phyloP scores from a whole-genome alignment of 2,888 invertebrate species.

The Gymnosoma rotundatum region DNA sequence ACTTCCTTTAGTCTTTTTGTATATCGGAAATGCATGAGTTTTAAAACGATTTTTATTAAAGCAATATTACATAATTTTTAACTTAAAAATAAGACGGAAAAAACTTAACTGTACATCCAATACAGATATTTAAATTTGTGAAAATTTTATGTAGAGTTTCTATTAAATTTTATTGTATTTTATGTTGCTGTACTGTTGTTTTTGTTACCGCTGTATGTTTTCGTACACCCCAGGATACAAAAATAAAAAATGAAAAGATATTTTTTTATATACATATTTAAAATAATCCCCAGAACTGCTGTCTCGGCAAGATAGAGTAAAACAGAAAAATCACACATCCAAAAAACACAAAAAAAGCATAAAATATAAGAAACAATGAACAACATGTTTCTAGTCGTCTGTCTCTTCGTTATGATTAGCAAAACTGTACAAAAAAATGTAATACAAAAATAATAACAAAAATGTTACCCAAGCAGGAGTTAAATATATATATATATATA shows the following conservation, averaged over 20 bases:
- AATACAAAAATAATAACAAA: slow-evolving; percentile 14
- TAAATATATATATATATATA: too few species aligned
- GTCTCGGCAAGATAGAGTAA: slow-evolving; percentile 13
- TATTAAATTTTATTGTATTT: slow-evolving; percentile 1
- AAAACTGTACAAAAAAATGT: slow-evolving; percentile 4
- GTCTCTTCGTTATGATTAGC: slow-evolving; percentile 60
- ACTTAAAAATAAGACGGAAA: too few species aligned
- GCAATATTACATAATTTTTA: too few species aligned
- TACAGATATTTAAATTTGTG: too few species aligned
- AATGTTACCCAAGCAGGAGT: background rate
- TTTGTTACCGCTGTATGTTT: background rate
- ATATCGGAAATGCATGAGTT: too few species aligned
- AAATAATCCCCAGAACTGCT: slow-evolving; percentile 45
- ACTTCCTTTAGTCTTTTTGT: too few species aligned
- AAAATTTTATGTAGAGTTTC: background rate
- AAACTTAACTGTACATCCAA: background rate
- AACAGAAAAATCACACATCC: slow-evolving; percentile 25
- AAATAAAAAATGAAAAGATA: slow-evolving; percentile 8
- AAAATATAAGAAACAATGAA: too few species aligned
- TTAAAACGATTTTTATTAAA: too few species aligned
- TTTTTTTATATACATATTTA: slow-evolving; percentile 28
- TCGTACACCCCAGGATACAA: slow-evolving; percentile 18
- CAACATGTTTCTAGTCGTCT: slow-evolving; percentile 22
- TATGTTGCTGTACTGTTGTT: slow-evolving; percentile 9
- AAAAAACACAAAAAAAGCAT: too few species aligned